Evolutionary conservation across 2,888 invertebrate species (phyloP).

Genomic region (Tipula lateralis): DNA sequence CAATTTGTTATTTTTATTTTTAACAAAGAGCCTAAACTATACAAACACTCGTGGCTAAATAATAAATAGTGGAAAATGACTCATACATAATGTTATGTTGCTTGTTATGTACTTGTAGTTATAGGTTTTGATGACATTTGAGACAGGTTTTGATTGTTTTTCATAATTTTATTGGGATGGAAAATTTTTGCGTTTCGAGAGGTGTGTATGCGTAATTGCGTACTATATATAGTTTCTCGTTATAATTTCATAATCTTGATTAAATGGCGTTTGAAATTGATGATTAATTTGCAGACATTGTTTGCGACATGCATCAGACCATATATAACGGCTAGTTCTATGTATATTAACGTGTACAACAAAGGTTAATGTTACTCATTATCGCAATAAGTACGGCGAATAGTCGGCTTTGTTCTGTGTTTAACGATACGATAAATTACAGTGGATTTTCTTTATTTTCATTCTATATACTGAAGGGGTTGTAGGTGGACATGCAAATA

Average conservation of each 20-base stretch:
- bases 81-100: background rate
- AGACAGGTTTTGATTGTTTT: background rate
- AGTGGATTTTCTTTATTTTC: background rate
- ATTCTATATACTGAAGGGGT: background rate
- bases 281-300: background rate
- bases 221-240: background rate
- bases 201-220: background rate
- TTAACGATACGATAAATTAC: background rate
- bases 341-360: background rate
- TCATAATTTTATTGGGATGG: background rate
- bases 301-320: background rate
- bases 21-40: background rate
- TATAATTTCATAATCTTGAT: background rate
- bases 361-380: background rate
- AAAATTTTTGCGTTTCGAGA: background rate
- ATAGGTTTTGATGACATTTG: background rate
- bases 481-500: background rate
- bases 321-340: background rate
- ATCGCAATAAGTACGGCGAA: background rate
- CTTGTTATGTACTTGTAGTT: background rate
- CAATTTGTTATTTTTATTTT: background rate
- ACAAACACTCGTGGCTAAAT: background rate
- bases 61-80: background rate
- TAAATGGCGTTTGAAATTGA: background rate
- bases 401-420: background rate